Evolutionary conservation across 2,888 invertebrate genomes (phyloP).

Genomic region (Sepioteuthis lessoniana): DNA sequence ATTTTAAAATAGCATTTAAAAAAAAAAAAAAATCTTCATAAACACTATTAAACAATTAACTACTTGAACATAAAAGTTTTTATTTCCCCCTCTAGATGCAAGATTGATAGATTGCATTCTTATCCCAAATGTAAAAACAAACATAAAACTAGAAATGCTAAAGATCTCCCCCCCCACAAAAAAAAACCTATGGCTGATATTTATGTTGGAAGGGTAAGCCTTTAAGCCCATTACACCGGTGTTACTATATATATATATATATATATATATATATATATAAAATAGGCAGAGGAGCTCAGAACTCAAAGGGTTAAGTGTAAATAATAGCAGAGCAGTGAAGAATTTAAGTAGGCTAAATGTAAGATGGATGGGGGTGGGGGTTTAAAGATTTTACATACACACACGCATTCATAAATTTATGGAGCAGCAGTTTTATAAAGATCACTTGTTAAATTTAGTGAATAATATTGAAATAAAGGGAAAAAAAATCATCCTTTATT

Average conservation of each 20-base stretch:
- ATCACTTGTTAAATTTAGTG: neutral
- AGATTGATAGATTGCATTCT: neutral
- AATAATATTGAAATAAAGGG: neutral
- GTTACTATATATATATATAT: too few species aligned
- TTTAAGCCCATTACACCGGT: too few species aligned
- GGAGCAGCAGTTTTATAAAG: neutral
- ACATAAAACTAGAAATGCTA: neutral
- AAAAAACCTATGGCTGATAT: too few species aligned
- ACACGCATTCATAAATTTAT: neutral
- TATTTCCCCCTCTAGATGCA: neutral
- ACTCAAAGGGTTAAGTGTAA: neutral
- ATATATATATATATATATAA: too few species aligned
- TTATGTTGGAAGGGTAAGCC: too few species aligned
- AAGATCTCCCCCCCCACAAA: neutral
- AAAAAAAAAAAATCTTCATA: neutral
- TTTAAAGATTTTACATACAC: neutral
- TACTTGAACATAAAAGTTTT: neutral
- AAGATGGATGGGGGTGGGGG: neutral
- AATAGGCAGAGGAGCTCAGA: too few species aligned
- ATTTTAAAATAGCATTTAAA: neutral
- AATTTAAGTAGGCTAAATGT: neutral
- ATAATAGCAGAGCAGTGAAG: neutral
- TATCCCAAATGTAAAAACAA: neutral
- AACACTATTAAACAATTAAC: neutral
- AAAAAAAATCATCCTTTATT: neutral